phyloP scores from a whole-genome alignment of 1,140 invertebrate genomes.

The Contarinia nasturtii region DNA sequence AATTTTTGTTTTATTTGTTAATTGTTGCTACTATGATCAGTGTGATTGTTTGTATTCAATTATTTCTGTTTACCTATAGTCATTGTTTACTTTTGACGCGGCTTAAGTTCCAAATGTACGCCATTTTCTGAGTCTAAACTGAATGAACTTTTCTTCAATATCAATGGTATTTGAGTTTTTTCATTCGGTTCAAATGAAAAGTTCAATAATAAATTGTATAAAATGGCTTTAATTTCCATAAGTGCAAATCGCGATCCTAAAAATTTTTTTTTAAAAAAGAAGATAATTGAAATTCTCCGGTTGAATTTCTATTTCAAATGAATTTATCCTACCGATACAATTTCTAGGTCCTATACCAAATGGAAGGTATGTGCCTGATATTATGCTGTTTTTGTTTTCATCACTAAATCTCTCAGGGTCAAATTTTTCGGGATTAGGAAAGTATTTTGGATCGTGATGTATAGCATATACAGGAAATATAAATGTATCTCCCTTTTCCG shows the following conservation, averaged over 20 bases:
- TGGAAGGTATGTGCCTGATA: conserved; percentile 16
- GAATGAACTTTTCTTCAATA: conserved; percentile 16
- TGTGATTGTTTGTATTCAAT: too few species aligned
- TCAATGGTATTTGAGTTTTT: conserved; percentile 5
- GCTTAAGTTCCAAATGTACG: conserved; percentile 17
- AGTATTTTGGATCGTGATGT: conserved; percentile 30
- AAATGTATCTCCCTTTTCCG: conserved; percentile 6
- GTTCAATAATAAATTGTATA: conserved; percentile 11
- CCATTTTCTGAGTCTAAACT: conserved; percentile 15
- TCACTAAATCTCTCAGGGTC: conserved; percentile 31
- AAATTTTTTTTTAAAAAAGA: not conserved
- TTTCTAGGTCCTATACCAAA: conserved; percentile 26
- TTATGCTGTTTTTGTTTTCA: conserved; percentile 18
- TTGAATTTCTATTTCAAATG: too few species aligned
- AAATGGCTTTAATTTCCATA: conserved; percentile 22
- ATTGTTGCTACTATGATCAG: too few species aligned
- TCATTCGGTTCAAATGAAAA: not conserved
- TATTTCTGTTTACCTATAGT: too few species aligned
- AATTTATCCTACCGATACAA: conserved; percentile 21
- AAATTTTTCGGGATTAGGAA: conserved; percentile 27
- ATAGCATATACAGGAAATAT: conserved; percentile 24
- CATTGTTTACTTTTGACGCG: too few species aligned
- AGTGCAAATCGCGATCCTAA: conserved; percentile 27
- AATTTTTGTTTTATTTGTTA: too few species aligned
- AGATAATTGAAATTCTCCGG: too few species aligned